Percentiles rank a stretch among this genome's conserved stretches.
phyloP scores from a whole-genome alignment of 1,140 invertebrate genomes.

The Cherax destructor region DNA sequence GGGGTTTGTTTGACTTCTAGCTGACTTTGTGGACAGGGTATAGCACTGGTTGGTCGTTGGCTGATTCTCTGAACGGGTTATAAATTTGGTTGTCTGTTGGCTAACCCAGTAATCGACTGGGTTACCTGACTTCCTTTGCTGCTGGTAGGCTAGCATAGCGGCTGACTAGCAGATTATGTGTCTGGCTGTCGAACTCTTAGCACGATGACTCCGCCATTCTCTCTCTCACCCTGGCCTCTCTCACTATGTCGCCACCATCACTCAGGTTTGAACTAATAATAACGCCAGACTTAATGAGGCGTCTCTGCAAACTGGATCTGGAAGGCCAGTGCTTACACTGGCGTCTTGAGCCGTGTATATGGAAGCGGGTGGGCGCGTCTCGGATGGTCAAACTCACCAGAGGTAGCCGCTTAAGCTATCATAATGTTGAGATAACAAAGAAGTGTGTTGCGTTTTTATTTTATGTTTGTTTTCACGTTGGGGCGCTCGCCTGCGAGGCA shows the following conservation, averaged over 20 bases:
- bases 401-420: background rate
- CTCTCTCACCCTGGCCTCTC: background rate
- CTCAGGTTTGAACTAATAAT: conserved; percentile 26
- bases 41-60: too few species aligned
- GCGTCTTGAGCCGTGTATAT: background rate
- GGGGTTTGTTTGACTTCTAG: too few species aligned
- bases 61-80: too few species aligned
- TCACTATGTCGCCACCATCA: background rate
- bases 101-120: too few species aligned
- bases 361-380: background rate
- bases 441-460: too few species aligned
- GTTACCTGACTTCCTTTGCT: background rate
- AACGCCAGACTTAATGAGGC: conserved; percentile 31
- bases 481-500: too few species aligned
- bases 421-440: background rate
- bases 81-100: too few species aligned
- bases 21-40: too few species aligned
- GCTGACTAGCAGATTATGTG: too few species aligned
- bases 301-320: conserved; percentile 34
- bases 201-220: background rate
- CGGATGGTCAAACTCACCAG: background rate
- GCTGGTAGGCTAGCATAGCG: too few species aligned
- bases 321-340: conserved; percentile 9
- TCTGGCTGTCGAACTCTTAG: too few species aligned
- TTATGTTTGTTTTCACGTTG: too few species aligned